Evolutionary conservation across 2,797 vertebrate species (phyloP).

Genomic region (Aselliscus stoliczkanus): DNA sequence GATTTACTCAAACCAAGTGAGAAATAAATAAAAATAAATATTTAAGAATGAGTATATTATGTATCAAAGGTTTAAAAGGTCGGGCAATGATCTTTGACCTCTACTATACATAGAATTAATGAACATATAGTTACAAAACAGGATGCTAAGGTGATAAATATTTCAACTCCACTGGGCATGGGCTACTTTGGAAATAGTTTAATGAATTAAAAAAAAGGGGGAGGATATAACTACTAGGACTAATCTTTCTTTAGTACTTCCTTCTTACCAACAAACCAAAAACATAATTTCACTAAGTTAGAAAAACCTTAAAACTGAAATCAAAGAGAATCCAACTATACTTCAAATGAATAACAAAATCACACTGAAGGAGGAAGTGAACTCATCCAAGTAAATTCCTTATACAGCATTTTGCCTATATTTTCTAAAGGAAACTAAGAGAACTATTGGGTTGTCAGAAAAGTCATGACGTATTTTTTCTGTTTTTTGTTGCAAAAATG

Average conservation of each 20-base stretch:
- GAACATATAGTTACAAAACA: not conserved
- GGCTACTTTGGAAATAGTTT: not conserved
- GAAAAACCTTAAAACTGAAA: not conserved
- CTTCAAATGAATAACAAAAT: not conserved
- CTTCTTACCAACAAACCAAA: not conserved
- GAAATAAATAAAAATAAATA: constrained; percentile 12
- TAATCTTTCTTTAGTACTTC: not conserved
- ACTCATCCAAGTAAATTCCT: not conserved
- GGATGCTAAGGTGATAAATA: not conserved
- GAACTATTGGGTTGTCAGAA: too few relatives aligned
- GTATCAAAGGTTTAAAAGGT: not conserved
- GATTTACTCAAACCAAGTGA: not conserved
- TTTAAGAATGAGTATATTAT: not conserved
- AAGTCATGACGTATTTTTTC: too few relatives aligned
- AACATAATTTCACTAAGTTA: not conserved
- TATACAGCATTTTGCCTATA: not conserved
- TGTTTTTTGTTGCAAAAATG: too few relatives aligned
- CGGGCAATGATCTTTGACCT: not conserved
- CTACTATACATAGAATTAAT: not conserved
- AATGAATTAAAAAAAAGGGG: not conserved
- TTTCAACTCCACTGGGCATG: not conserved
- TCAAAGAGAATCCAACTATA: not conserved
- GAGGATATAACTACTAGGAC: not conserved
- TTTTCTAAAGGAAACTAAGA: not conserved
- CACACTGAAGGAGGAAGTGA: not conserved